phyloP scores from a whole-genome alignment of 2,888 invertebrate species.

The Diaphora mendica region DNA sequence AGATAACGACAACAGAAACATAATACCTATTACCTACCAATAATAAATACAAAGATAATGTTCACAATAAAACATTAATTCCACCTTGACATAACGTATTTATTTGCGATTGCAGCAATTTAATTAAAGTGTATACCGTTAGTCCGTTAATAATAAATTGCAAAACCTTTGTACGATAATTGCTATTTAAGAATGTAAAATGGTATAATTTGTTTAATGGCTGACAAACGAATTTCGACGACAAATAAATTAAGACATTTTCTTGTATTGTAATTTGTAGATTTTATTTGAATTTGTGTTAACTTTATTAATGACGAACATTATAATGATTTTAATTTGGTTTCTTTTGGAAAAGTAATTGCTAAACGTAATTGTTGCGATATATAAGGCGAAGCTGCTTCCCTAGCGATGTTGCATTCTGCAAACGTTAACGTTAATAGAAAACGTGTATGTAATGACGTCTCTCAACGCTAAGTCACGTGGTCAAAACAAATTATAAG shows the following conservation, averaged over 20 bases:
- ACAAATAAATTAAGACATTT: slow-evolving; percentile 31
- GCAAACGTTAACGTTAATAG: no score
- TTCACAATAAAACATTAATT: slow-evolving; percentile 14
- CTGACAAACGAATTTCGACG: slow-evolving; percentile 21
- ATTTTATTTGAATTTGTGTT: slow-evolving; percentile 18
- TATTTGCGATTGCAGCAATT: slow-evolving; percentile 33
- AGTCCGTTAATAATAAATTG: slow-evolving; percentile 43
- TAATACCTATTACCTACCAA: background rate
- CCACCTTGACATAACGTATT: slow-evolving; percentile 20
- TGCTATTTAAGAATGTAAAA: slow-evolving; percentile 53
- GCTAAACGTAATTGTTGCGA: background rate
- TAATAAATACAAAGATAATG: slow-evolving; percentile 4
- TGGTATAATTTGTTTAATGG: slow-evolving; percentile 47
- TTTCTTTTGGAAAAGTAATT: background rate
- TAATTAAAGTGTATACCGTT: slow-evolving; percentile 42
- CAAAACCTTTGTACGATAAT: slow-evolving; percentile 46
- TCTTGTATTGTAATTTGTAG: slow-evolving; percentile 19
- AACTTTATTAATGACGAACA: slow-evolving; percentile 13
- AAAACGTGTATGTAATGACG: no score
- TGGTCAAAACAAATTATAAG: no score
- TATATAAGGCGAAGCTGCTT: background rate
- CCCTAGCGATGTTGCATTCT: no score
- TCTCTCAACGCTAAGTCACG: no score
- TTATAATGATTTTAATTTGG: background rate
- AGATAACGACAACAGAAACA: background rate